These are phyloP conservation scores for Paraplagusia blochii DNA, from an alignment of 2,113 vertebrate genomes.

Conservation along the genomic window DNA sequence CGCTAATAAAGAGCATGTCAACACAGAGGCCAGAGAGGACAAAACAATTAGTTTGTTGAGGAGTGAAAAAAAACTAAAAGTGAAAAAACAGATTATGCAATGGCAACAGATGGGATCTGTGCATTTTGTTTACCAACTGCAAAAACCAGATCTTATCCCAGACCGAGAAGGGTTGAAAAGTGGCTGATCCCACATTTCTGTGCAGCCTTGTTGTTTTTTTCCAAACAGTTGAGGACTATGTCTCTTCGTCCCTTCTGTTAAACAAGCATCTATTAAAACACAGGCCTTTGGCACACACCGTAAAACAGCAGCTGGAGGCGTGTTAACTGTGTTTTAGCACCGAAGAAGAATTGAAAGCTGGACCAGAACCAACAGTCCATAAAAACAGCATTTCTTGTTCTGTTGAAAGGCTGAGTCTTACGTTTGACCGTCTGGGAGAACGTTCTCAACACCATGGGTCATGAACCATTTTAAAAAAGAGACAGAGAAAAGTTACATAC, in stretches of 20 bases:
- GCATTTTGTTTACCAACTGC: conserved; percentile 28
- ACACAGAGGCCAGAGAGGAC: no score
- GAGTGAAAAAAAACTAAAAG: not conserved
- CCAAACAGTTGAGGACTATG: conserved; percentile 31
- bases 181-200: conserved; percentile 38
- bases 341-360: not conserved
- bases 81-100: conserved; percentile 2
- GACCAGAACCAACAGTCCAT: not conserved
- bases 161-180: conserved; percentile 37
- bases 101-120: conserved; percentile 31
- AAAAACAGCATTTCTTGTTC: conserved; percentile 70
- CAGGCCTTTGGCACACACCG: not conserved
- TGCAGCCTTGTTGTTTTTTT: conserved; percentile 46
- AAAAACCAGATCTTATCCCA: conserved; percentile 15
- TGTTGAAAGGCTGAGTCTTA: conserved; percentile 10
- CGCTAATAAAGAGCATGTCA: no score
- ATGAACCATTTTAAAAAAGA: no score
- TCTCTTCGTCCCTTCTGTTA: conserved; percentile 26
- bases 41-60: no score
- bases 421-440: conserved; percentile 42
- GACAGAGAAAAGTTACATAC: no score
- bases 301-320: conserved; percentile 5
- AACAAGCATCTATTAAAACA: conserved; percentile 32
- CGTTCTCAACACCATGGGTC: conserved; percentile 35
- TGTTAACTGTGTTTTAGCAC: not conserved